Evolutionary conservation across 2,113 vertebrate genomes (phyloP), one percentile per base, ranked within the genome.

Genomic region (Gallinago media): DNA sequence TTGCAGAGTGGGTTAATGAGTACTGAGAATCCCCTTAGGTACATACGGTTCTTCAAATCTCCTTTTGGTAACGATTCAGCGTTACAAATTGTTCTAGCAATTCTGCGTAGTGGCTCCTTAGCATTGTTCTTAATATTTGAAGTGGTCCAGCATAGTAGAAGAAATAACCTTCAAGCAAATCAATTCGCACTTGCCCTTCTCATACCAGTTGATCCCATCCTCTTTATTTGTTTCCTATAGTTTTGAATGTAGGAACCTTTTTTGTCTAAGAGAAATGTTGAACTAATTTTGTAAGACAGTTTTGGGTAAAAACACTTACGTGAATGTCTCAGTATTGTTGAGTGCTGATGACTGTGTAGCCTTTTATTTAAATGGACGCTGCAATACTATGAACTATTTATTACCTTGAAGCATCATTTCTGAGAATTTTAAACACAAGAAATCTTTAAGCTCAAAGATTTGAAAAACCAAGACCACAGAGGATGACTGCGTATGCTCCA

Each of bases 111-210:
- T 85, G 74, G 77, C 81, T 92, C 62, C 94, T 85, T 47, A 91
- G 89, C 76, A 29, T 94, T 92, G 89, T 80, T 92, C 72, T 96
- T 78, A 58, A 78, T 92, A 67, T 85, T 65, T 92, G 68, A 77
- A 92, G 85, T 93, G 92, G 83, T 96, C 92, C 90, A 86, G 83
- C 61, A 31, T 31, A 74, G n/a, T 66, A 68, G 91, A 87, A 93
- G 66, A 94, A 84, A 89, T 22, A 92, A 75, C 62, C 68, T 94
- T 63, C 68, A 78, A 72, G 83, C 77, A 92, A 93, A 89, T 89
- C 42, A 92, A 2, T 92, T 94, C 56, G 32, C n/a, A 81, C 27
- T 83, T 95, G 70, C 66, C 85, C 79, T 84, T 91, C 46, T 94
- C 42, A 17, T 88, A 50, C 65, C 66, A n/a, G 32, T 36, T 82